Percentiles rank a stretch among this genome's conserved stretches.
phyloP scores from a whole-genome alignment of 2,888 invertebrate genomes.

The Pachliopta kotzebuea region DNA sequence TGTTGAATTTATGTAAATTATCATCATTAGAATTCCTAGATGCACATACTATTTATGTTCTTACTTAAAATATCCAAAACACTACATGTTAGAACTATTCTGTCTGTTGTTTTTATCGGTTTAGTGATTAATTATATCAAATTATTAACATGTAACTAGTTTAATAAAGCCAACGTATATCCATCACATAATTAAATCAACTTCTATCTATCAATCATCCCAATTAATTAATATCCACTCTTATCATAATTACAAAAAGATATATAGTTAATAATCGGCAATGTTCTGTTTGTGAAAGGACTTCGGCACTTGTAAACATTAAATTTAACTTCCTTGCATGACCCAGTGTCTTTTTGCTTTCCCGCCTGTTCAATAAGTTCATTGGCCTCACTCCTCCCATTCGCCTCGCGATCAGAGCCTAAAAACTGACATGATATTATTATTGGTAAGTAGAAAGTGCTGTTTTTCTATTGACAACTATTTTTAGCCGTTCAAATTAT shows the following conservation, averaged over 20 bases:
- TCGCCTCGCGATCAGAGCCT: slow-evolving; percentile 50
- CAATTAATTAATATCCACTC: slow-evolving; percentile 27
- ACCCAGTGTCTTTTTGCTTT: slow-evolving; percentile 70
- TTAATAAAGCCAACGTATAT: too few species aligned
- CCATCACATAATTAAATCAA: too few species aligned
- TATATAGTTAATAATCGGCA: slow-evolving; percentile 4
- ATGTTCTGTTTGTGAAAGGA: slow-evolving; percentile 14
- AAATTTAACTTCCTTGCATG: slow-evolving; percentile 49
- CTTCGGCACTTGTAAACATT: slow-evolving; percentile 6
- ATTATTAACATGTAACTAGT: too few species aligned
- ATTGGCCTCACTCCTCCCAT: slow-evolving; percentile 54
- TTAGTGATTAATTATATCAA: too few species aligned
- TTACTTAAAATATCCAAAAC: neutral
- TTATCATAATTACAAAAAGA: slow-evolving; percentile 34
- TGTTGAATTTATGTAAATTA: slow-evolving; percentile 29
- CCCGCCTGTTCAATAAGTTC: slow-evolving; percentile 68
- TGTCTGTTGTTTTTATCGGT: too few species aligned
- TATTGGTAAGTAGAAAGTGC: slow-evolving; percentile 69
- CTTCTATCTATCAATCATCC: neutral
- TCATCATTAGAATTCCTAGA: slow-evolving; percentile 25
- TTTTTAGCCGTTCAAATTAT: slow-evolving; percentile 48
- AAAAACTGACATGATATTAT: slow-evolving; percentile 64
- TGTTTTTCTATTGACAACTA: slow-evolving; percentile 56
- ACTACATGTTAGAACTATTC: too few species aligned
- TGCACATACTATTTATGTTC: neutral